Base-by-base conservation (phyloP, 2,113 vertebrate species). In the Tragelaphus scriptus region DNA sequence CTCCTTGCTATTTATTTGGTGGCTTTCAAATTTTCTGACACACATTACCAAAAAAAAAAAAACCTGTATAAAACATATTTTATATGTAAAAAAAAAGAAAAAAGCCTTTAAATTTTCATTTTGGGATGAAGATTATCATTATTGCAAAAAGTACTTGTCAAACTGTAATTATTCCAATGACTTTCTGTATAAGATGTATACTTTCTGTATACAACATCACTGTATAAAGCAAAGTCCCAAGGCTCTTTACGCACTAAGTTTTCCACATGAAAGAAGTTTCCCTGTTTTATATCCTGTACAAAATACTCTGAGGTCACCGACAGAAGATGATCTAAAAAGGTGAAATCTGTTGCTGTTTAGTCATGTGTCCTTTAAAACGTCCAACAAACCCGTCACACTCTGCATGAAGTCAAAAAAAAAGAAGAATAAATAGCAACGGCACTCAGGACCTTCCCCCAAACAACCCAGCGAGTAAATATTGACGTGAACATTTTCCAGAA, bases 11-110 rank as follows among this genome's bases (percentile, higher is more conserved):
- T 97, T 96, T 96, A 92, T 97, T 96, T 96, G 97, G 95, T 98
- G 97, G 82, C 90, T 97, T 97, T 97, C 91, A 61, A 97, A 58
- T 97, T 97, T 96, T 94, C 80, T 90, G 91, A 97, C 97, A 98
- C 93, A 85, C 80, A 81, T 97, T 98, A 96, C 96, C n/a, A 95
- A 97, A 97, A 44, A 77, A 77, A 23, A 44, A 14, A 98, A 92
- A 90, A 6, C 17, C 63, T 55, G n/a, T 98, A 98, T 14, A 94
- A 97, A 96, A 95, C 96, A 93, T 49, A 90, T 98, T 97, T 96
- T 95, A 98, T 26, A 65, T 98, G 40, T 44, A 44, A 49, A 49
- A 49, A 49, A 49, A 95, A 96, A 98, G 97, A 98, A 91, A 32
- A 97, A 95, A 98, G 51, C 96, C 92, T 94, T 93, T 93, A 97